Evolutionary conservation across 2,888 invertebrate genomes (phyloP), one percentile per base, ranked within the genome.

Genomic region (Beris morrisii): DNA sequence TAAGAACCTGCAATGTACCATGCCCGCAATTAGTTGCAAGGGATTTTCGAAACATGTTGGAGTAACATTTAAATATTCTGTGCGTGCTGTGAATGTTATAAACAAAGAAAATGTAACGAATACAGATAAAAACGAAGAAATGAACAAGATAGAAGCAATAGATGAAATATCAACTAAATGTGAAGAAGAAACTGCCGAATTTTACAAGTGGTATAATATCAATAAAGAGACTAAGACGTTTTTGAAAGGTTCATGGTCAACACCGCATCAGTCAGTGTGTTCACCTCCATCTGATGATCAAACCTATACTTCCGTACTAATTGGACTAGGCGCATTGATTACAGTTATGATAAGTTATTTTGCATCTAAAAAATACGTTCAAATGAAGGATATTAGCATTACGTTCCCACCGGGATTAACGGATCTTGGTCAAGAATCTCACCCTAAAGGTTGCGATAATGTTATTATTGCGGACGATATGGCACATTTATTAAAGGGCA

Each of bases 31-130:
- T 44, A 56, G 11, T 46, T 38, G 5, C 30, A 48, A 13, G 67
- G 5, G 38, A 38, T 38, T 38, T 38, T 38, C 9, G 38, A 73
- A 75, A 66, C 59, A 65, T 9, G 9, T 44, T 68, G 66, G 12
- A 55, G 9, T 68, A 45, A 15, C 11, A 13, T 64, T 55, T 59
- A 55, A 68, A 55, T 70, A 69, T 53, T 63, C 55, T 22, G 79
- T 80, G 15, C 74, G 79, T 2, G 80, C 80, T 2, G 76, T 80
- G 0, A 80, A 80, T 68, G 75, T 71, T 1, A 77, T 71, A 1
- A 59, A 64, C 7, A 55, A 12, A 13, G 64, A 66, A 38, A 15
- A 52, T 4, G 52, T 38, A 30, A 44, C 11, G 5, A 52, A 45
- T 38, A 4, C n/a, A 30, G 72, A 73, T 71, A 59, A 69, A n/a